Evolutionary conservation across 2,797 vertebrate species (phyloP), one percentile per base, ranked within the genome.

Genomic region (Spatula clypeata): DNA sequence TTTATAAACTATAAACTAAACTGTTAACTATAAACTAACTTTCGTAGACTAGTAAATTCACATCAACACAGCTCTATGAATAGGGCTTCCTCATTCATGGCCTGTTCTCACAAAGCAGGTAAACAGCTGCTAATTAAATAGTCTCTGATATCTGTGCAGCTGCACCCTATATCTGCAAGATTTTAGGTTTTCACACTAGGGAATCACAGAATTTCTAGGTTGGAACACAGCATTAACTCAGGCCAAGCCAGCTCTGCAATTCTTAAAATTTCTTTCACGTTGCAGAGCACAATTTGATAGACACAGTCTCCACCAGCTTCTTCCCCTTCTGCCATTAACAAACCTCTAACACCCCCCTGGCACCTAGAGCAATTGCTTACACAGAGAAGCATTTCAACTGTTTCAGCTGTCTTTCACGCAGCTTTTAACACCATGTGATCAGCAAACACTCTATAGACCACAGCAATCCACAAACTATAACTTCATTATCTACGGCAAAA

Each of bases 351-450:
- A 69, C 20, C 24, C 51, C 44, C n/a, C 44, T 62, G 34, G 55
- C 76, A 79, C 47, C 44, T 36, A 60, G 47, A 94, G 76, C 76
- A 93, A 94, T n/a, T 34, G 58, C 51, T 81, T 64, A 44, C 18
- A 31, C 34, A 77, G 53, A 55, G 11, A 75, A 42, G 40, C 51
- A 79, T 79, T 91, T 86, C 55, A 90, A 76, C 38, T 6, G 11
- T 76, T 94, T 70, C 76, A 94, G 60, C 82, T 81, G 34, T 79
- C 79, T 94, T 79, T 93, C 85, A 79, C 2, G 9, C 38, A 62
- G 27, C 53, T 83, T 79, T 85, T 82, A 90, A 57, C 29, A 40
- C 29, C 29, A 16, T 2, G 20, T 23, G 71, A 77, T 70, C 86
- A 73, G 34, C 70, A 93, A 94, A 89, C 10, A 13, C 31, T 54